A percentile compares a stretch with the other conserved stretches of the same genome.
Conservation (phyloP, 2,888 invertebrate genomes). For the Patella ulyssiponensis region DNA sequence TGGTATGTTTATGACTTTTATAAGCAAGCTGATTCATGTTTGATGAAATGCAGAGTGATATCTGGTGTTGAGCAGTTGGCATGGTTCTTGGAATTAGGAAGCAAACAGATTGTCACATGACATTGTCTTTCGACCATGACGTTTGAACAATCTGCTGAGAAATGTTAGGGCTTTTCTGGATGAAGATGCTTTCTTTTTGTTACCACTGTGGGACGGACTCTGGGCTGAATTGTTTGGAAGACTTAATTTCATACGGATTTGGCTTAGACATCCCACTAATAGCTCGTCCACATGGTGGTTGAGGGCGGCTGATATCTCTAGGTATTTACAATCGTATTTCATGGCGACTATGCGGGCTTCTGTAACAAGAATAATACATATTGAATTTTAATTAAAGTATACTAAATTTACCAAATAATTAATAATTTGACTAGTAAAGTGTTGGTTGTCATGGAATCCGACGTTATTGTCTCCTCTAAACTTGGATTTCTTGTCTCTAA, state of each 20-base stretch:
- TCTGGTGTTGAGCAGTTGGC: too few species aligned
- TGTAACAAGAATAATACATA: constrained; percentile 32
- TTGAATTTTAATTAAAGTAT: too few species aligned
- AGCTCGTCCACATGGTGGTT: constrained; percentile 97
- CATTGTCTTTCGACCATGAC: constrained; percentile 24
- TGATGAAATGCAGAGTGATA: too few species aligned
- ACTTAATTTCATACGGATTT: constrained; percentile 83
- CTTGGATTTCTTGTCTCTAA: too few species aligned
- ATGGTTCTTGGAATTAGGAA: background rate
- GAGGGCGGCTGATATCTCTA: constrained; percentile 96
- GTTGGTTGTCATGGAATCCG: too few species aligned
- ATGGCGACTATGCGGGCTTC: constrained; percentile 51
- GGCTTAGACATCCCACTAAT: constrained; percentile 90
- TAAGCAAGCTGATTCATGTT: too few species aligned
- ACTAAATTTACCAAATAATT: too few species aligned
- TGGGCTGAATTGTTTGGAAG: constrained; percentile 23
- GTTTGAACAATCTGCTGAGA: constrained; percentile 32
- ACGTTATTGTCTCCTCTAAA: too few species aligned
- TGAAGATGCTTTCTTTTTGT: constrained; percentile 22
- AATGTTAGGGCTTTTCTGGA: constrained; percentile 24
- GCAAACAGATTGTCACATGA: constrained; percentile 32
- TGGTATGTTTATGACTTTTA: too few species aligned
- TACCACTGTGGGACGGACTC: constrained; percentile 14
- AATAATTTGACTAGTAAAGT: too few species aligned
- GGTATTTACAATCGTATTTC: constrained; percentile 86